Conservation (phyloP, 2,797 vertebrate species). For the Phaenicophaeus curvirostris region DNA sequence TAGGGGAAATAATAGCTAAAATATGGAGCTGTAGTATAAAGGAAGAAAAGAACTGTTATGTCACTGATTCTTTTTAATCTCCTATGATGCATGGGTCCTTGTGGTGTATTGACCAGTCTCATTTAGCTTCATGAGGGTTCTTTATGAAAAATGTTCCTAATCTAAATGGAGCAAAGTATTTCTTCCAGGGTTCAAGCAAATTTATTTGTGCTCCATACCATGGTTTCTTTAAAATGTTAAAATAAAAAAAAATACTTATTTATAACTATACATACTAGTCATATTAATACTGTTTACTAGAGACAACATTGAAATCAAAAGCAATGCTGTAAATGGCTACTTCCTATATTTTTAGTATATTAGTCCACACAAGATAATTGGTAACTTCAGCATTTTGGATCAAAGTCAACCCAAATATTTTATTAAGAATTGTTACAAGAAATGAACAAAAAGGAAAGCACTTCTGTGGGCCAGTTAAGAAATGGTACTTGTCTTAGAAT, state of each 20-base stretch:
- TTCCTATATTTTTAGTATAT: neutral
- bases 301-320: neutral
- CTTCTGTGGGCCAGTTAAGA: neutral
- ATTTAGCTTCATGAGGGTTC: neutral
- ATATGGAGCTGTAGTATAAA: neutral
- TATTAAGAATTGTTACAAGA: neutral
- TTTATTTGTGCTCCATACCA: neutral
- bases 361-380: neutral
- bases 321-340: neutral
- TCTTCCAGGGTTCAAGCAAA: neutral
- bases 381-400: neutral
- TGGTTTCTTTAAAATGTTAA: neutral
- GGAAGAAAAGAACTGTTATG: neutral
- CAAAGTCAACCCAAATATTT: neutral
- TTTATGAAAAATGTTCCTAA: neutral
- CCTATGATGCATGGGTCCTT: neutral
- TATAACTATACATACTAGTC: neutral
- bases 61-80: neutral
- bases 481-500: neutral
- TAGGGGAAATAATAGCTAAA: neutral
- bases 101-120: neutral
- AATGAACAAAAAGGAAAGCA: neutral
- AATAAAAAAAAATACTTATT: neutral
- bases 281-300: neutral
- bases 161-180: neutral